A percentile compares a stretch with the other conserved stretches of the same genome.
Evolutionary conservation across 2,113 vertebrate genomes (phyloP).

Genomic region (Hippopotamus amphibius): DNA sequence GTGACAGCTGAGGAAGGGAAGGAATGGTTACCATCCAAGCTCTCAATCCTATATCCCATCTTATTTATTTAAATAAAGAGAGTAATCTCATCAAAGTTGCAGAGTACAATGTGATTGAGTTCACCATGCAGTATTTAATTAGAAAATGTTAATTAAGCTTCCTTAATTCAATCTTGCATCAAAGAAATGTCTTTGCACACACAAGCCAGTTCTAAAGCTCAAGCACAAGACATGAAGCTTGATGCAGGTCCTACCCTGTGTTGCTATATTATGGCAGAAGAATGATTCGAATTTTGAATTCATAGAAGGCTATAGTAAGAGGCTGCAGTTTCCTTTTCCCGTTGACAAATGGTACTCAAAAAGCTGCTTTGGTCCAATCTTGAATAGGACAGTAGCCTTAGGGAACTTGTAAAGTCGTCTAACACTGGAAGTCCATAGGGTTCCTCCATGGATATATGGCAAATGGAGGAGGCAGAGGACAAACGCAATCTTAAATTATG

Average conservation of each 20-base stretch:
- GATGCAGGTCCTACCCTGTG: conserved; percentile 17
- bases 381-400: conserved; percentile 47
- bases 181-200: conserved; percentile 46
- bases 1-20: not conserved
- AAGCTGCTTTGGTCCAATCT: conserved; percentile 19
- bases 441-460: conserved; percentile 8
- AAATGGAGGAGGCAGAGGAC: not conserved
- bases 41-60: conserved; percentile 22
- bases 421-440: not conserved
- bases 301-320: conserved; percentile 12
- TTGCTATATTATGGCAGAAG: conserved; percentile 40
- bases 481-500: conserved; percentile 39
- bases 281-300: conserved; percentile 55
- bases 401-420: conserved; percentile 36
- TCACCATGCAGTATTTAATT: conserved; percentile 67
- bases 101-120: conserved; percentile 53
- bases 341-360: conserved; percentile 54
- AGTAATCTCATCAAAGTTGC: conserved; percentile 55
- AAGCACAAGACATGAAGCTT: conserved; percentile 38
- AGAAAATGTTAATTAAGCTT: conserved; percentile 71
- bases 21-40: not conserved
- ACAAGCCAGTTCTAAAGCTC: conserved; percentile 39
- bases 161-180: conserved; percentile 51
- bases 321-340: conserved; percentile 46
- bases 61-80: conserved; percentile 70